Evolutionary conservation across 2,113 vertebrate genomes (phyloP).

Genomic region (Chaenocephalus aceratus): DNA sequence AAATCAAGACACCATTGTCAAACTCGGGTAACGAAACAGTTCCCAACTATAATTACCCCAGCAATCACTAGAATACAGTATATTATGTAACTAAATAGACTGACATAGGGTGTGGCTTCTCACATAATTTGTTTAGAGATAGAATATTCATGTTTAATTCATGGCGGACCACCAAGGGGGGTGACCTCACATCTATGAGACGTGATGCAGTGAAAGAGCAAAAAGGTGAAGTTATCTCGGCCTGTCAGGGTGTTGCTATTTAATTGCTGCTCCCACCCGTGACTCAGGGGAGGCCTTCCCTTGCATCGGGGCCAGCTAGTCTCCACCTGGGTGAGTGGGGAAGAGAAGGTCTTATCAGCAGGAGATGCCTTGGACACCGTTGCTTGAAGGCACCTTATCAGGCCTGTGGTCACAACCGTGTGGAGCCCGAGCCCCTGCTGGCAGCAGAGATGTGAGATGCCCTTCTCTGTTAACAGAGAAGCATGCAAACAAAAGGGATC

Average conservation of each 20-base stretch:
- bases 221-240: slow-evolving; percentile 44
- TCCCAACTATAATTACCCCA: slow-evolving; percentile 4
- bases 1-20: slow-evolving; percentile 39
- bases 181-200: neutral
- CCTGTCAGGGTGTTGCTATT: slow-evolving; percentile 58
- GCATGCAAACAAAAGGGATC: slow-evolving; percentile 11
- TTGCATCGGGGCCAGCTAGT: slow-evolving; percentile 6
- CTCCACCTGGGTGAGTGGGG: slow-evolving; percentile 26
- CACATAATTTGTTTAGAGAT: neutral
- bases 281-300: slow-evolving; percentile 22
- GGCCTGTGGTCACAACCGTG: slow-evolving; percentile 31
- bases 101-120: neutral
- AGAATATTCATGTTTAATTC: slow-evolving; percentile 10
- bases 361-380: slow-evolving; percentile 38
- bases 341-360: slow-evolving; percentile 61
- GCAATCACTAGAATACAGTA: neutral
- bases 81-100: neutral
- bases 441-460: slow-evolving; percentile 28
- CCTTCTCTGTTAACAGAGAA: slow-evolving; percentile 31
- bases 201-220: neutral
- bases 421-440: slow-evolving; percentile 33
- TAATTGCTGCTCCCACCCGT: slow-evolving; percentile 57
- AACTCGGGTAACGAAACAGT: slow-evolving; percentile 19
- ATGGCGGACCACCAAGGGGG: neutral
- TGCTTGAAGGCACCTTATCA: slow-evolving; percentile 51